phyloP scores from a whole-genome alignment of 2,113 vertebrate species.

The Syrmaticus mikado region DNA sequence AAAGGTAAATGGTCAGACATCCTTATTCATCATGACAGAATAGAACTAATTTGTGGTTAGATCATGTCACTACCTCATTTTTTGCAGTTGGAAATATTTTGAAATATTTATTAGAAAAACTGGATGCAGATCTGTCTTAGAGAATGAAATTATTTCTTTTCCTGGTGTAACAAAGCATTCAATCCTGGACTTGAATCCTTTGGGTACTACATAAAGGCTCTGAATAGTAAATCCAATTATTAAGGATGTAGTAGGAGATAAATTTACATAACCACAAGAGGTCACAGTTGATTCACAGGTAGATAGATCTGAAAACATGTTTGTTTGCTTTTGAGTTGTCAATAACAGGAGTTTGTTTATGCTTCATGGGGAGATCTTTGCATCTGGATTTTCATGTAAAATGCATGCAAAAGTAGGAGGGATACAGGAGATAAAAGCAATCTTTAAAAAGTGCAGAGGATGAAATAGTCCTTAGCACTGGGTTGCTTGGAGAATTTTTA shows the following conservation, averaged over 20 bases:
- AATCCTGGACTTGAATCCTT: neutral
- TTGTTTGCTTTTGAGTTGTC: neutral
- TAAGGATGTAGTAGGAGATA: conserved; percentile 33
- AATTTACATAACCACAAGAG: conserved; percentile 46
- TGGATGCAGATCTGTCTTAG: neutral
- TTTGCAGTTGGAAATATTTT: neutral
- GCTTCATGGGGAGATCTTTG: neutral
- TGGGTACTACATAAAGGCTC: neutral
- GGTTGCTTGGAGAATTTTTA: neutral
- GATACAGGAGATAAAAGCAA: neutral
- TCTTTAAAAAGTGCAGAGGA: neutral
- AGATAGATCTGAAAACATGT: neutral
- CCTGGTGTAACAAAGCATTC: neutral
- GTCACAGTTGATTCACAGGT: conserved; percentile 19
- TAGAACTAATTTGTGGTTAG: neutral
- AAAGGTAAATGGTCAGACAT: neutral
- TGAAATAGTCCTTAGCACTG: neutral
- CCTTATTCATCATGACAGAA: neutral
- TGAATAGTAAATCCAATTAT: conserved; percentile 27
- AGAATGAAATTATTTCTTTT: neutral
- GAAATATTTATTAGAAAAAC: neutral
- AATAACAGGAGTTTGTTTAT: neutral
- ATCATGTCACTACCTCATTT: neutral
- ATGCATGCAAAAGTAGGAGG: neutral
- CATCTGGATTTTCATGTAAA: conserved; percentile 7